Evolutionary conservation across 2,113 vertebrate genomes (phyloP).

Genomic region (Kobus ellipsiprymnus): DNA sequence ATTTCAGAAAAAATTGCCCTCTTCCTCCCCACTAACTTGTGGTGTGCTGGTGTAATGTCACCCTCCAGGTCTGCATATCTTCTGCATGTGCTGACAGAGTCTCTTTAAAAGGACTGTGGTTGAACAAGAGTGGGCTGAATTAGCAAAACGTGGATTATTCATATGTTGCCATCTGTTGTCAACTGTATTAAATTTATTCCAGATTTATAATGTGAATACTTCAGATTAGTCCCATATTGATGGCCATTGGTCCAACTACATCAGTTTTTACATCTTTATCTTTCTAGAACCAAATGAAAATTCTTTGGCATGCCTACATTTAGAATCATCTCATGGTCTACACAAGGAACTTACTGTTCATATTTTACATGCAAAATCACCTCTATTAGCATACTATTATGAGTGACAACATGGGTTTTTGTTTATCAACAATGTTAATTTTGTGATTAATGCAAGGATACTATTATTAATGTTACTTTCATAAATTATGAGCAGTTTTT

Average conservation of each 20-base stretch:
- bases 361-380: neutral
- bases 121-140: neutral
- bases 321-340: neutral
- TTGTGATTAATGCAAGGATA: neutral
- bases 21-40: neutral
- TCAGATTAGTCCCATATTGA: neutral
- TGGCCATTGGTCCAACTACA: neutral
- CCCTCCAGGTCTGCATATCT: neutral
- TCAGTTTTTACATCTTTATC: neutral
- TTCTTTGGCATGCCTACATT: neutral
- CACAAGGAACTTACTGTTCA: neutral
- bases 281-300: conserved; percentile 3
- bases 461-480: neutral
- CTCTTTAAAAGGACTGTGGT: neutral
- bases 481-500: neutral
- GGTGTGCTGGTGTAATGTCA: neutral
- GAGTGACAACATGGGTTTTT: neutral
- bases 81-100: conserved; percentile 4
- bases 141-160: conserved; percentile 30
- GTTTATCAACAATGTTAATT: neutral
- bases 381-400: neutral
- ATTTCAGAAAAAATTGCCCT: neutral
- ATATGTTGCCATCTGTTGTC: conserved; percentile 16
- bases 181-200: conserved; percentile 22
- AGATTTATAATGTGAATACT: conserved; percentile 3